These are phyloP conservation scores for Temnothorax curvispinosus DNA, from an alignment of 1,140 invertebrate species.

Conservation along the genomic window DNA sequence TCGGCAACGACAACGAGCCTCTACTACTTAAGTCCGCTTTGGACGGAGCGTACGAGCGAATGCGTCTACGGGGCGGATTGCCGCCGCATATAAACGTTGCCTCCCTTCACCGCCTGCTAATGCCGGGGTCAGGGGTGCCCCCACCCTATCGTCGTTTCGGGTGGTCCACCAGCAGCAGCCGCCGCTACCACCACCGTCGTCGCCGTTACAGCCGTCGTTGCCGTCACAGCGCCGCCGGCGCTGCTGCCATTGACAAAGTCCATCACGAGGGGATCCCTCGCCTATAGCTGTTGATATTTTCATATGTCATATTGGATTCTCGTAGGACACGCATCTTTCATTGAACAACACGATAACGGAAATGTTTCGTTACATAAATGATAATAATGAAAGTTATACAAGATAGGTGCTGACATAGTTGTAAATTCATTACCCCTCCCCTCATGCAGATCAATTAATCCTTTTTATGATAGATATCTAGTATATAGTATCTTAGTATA, in stretches of 20 bases:
- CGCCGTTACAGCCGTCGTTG: constrained; percentile 51
- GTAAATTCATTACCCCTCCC: background rate
- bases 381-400: background rate
- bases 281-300: background rate
- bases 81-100: constrained; percentile 85
- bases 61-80: constrained; percentile 84
- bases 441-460: background rate
- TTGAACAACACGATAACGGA: background rate
- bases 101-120: constrained; percentile 84
- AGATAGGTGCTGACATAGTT: background rate
- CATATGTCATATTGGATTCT: background rate
- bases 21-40: constrained; percentile 79
- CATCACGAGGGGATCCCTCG: constrained; percentile 27
- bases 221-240: constrained; percentile 25
- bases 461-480: background rate
- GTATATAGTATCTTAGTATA: too few species aligned
- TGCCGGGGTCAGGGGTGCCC: constrained; percentile 85
- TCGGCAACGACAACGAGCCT: constrained; percentile 25
- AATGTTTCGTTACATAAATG: background rate
- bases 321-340: background rate
- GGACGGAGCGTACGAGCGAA: constrained; percentile 85
- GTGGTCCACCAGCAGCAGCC: constrained; percentile 76
- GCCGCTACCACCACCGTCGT: constrained; percentile 58
- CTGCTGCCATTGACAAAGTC: constrained; percentile 55
- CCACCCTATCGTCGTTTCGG: constrained; percentile 79